Percentiles rank a stretch among this genome's conserved stretches.
Conservation (phyloP, 2,888 invertebrate genomes). For the Nephrocerus scutellatus region DNA sequence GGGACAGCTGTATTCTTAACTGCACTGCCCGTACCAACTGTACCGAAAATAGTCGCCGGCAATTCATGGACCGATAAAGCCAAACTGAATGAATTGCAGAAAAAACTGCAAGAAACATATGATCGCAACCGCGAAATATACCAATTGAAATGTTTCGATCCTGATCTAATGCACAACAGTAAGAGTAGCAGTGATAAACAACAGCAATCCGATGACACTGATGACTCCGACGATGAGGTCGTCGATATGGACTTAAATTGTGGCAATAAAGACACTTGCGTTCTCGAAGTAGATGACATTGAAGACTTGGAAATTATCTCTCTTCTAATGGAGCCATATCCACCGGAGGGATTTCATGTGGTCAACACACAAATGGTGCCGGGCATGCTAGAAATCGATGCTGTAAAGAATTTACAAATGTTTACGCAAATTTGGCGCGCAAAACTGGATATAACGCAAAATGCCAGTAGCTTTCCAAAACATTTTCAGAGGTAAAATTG, state of each 20-base stretch:
- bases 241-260: slow-evolving; percentile 61
- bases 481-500: slow-evolving; percentile 49
- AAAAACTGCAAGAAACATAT: slow-evolving; percentile 62
- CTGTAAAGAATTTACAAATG: slow-evolving; percentile 69
- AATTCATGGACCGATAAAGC: slow-evolving; percentile 59
- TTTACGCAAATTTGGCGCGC: slow-evolving; percentile 76
- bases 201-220: slow-evolving; percentile 52
- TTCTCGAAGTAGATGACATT: slow-evolving; percentile 76
- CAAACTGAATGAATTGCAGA: slow-evolving; percentile 61
- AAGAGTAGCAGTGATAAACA: slow-evolving; percentile 12
- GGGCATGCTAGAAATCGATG: slow-evolving; percentile 61
- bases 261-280: slow-evolving; percentile 73
- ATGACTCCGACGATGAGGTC: slow-evolving; percentile 61
- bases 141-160: slow-evolving; percentile 52
- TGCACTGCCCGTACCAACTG: slow-evolving; percentile 68
- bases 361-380: slow-evolving; percentile 72
- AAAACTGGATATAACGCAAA: slow-evolving; percentile 51
- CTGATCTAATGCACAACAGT: slow-evolving; percentile 29
- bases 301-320: slow-evolving; percentile 73
- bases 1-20: slow-evolving; percentile 77
- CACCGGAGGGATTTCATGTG: slow-evolving; percentile 70
- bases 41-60: slow-evolving; percentile 64
- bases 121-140: slow-evolving; percentile 66
- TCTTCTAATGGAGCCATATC: slow-evolving; percentile 64
- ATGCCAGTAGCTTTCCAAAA: slow-evolving; percentile 51